Base-by-base conservation (phyloP, 23 tunicate species). In the Aplidium turbinatum region DNA sequence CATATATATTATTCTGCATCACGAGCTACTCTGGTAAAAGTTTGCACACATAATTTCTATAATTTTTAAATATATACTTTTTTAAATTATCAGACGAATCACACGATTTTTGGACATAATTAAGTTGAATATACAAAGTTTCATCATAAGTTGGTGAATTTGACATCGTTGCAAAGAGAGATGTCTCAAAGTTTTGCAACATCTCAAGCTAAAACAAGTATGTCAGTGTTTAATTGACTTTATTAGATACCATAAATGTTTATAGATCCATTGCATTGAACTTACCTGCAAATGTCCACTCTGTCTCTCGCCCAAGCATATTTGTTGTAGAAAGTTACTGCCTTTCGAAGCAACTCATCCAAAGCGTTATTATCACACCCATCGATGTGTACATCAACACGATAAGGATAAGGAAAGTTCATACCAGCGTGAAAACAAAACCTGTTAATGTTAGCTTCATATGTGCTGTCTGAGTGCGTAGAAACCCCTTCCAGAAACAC, bases 391-490 rank as follows among this genome's bases (percentile, higher is more conserved):
- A 27, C 5, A 2, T 2, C 3, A 3, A 65, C 50, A 6, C 50
- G 50, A 4, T 35, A 36, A 11, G 13, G 18, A 21, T 36, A 65
- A 2, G 30, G 50, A 38, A 11, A 65, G 27, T 65, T 22, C 50
- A 11, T n/a, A 28, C 72, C 72, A 38, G 72, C 72, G 31, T 65
- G 72, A 38, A 65, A 65, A 38, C 72, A 65, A 38, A 65, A 65
- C 4, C 28, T 65, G 72, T 65, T 38, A 4, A 65, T 65, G 19
- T 65, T 27, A 19, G 36, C 27, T 24, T 65, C 22, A 9, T 36
- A 18, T 35, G 48, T 25, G 6, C 29, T 19, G 31, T 38, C 25
- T 26, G 30, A 16, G 11, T 16, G 31, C 27, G 50, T 18, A 11
- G 30, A 6, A 9, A 21, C 50, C 19, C 38, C 72, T 26, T 38